Conservation (phyloP, 2,797 vertebrate species). For the Pelochelys cantorii region DNA sequence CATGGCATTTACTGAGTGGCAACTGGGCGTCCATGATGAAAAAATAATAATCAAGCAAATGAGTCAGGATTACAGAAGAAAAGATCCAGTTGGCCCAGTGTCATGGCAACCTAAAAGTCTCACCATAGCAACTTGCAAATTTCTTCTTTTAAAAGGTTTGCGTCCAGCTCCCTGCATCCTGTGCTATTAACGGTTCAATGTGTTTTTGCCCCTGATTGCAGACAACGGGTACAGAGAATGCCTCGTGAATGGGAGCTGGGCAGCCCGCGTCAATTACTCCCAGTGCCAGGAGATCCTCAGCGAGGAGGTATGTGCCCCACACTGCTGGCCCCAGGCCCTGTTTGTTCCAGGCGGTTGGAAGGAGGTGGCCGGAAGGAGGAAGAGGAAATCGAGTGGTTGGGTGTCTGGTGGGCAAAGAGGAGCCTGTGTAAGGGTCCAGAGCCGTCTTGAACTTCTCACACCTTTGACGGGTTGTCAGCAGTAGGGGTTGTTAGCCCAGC, state of each 20-base stretch:
- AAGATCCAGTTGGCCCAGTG: not conserved
- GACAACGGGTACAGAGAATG: conserved; percentile 94
- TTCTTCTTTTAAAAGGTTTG: not conserved
- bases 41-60: not conserved
- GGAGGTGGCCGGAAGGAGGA: not conserved
- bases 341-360: not conserved
- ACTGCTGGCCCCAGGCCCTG: accelerated
- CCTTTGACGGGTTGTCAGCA: not conserved
- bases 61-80: not conserved
- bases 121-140: not conserved
- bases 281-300: conserved; percentile 95
- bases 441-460: not conserved
- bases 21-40: not conserved
- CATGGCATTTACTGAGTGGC: not conserved
- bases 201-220: conserved; percentile 70
- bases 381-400: not conserved
- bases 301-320: conserved; percentile 85
- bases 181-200: accelerated
- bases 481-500: too few species aligned
- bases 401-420: not conserved
- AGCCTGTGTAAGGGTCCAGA: not conserved
- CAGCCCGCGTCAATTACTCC: conserved; percentile 92
- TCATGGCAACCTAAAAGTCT: not conserved
- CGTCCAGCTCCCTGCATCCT: accelerated
- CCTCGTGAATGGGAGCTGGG: conserved; percentile 92